A percentile compares a stretch with the other conserved stretches of the same genome.
Conservation (phyloP, 2,797 vertebrate genomes). For the Delichon dasypus region DNA sequence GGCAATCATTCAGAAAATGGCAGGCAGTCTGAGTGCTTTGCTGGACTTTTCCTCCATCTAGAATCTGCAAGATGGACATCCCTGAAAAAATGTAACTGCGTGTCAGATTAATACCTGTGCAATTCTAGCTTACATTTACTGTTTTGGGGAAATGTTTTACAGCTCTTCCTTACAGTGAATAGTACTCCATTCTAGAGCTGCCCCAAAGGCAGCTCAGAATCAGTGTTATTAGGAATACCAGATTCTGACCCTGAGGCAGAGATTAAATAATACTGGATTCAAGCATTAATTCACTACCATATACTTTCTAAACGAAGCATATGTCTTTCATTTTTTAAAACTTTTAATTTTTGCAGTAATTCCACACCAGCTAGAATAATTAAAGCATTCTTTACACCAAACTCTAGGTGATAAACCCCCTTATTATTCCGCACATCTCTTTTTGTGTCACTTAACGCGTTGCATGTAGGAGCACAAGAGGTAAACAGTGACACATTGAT, state of each 20-base stretch:
- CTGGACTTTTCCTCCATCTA: slow-evolving; percentile 35
- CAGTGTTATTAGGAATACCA: background rate
- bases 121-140: slow-evolving; percentile 15
- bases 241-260: background rate
- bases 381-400: background rate
- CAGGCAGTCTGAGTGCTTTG: slow-evolving; percentile 73
- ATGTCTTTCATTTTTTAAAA: background rate
- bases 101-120: background rate
- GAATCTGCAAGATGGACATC: slow-evolving; percentile 59
- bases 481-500: background rate
- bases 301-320: background rate
- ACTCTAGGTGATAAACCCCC: background rate
- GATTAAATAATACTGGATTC: slow-evolving; percentile 8
- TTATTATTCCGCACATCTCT: background rate
- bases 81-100: slow-evolving; percentile 44
- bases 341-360: slow-evolving; percentile 14
- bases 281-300: background rate
- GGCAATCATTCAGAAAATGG: slow-evolving; percentile 58
- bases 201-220: background rate
- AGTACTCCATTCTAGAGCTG: background rate
- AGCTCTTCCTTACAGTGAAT: background rate
- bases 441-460: background rate
- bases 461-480: background rate
- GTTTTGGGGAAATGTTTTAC: background rate
- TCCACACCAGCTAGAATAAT: background rate